phyloP scores from a whole-genome alignment of 2,797 vertebrate genomes.

The Schizopygopsis malacanthus region DNA sequence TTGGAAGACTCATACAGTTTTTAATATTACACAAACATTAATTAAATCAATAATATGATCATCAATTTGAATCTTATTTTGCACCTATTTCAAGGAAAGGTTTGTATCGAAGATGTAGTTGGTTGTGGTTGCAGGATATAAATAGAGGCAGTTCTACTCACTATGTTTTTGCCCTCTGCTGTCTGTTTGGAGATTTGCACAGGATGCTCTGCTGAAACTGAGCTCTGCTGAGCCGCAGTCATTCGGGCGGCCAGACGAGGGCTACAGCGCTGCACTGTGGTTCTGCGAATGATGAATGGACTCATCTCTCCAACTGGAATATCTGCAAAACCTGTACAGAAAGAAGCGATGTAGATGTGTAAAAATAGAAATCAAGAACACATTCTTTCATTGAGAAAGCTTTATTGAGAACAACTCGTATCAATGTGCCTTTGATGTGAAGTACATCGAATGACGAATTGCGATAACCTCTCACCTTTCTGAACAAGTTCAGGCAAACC shows the following conservation, averaged over 20 bases:
- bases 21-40: not conserved
- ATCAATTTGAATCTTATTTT: not conserved
- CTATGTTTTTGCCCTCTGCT: conserved; percentile 81
- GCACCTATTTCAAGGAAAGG: not conserved
- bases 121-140: not conserved
- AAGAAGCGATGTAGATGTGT: not conserved
- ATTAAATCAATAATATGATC: not conserved
- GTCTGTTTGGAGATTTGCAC: conserved; percentile 62
- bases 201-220: conserved; percentile 50
- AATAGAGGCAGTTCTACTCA: conserved; percentile 63
- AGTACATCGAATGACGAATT: not conserved
- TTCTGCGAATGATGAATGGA: conserved; percentile 82
- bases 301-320: conserved; percentile 82
- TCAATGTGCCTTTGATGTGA: not conserved
- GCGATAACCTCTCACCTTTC: conserved; percentile 78
- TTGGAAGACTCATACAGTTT: not conserved
- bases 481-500: conserved; percentile 86
- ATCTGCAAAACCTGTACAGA: conserved; percentile 82
- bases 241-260: conserved; percentile 70
- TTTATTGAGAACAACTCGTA: not conserved
- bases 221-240: not conserved
- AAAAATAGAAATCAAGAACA: not conserved
- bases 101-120: not conserved
- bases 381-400: not conserved
- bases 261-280: conserved; percentile 78